A percentile compares a stretch with the other conserved stretches of the same genome.
These are phyloP conservation scores for Drosophila hamatofila DNA, from an alignment of 2,888 invertebrate species.

Conservation along the genomic window DNA sequence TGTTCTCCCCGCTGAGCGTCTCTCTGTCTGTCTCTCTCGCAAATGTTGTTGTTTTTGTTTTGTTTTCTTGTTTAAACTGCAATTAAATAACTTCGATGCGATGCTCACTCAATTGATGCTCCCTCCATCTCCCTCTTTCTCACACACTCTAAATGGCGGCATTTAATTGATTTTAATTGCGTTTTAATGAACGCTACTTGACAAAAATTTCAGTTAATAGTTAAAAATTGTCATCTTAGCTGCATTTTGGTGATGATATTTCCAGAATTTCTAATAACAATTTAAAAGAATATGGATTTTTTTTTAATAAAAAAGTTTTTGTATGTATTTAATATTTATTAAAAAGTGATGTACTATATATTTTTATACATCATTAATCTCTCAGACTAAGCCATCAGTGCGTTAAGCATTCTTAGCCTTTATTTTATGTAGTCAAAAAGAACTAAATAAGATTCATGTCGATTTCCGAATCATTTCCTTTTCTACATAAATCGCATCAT, in stretches of 20 bases:
- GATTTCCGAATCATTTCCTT: conserved; percentile 46
- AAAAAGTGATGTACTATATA: not conserved
- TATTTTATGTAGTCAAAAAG: not conserved
- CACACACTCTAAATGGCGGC: conserved; percentile 28
- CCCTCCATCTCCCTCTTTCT: conserved; percentile 1
- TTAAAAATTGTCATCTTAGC: conserved; percentile 38
- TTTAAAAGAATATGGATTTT: not conserved
- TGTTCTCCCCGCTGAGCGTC: not conserved
- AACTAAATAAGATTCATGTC: conserved; percentile 33
- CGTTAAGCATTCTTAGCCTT: not conserved
- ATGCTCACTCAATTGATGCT: conserved; percentile 40
- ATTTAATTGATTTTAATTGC: conserved; percentile 79
- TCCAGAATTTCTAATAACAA: conserved; percentile 38
- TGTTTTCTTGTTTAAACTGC: conserved; percentile 42
- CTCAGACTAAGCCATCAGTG: not conserved
- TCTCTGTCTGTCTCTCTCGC: not conserved
- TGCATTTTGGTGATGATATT: conserved; percentile 43
- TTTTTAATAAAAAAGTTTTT: not conserved
- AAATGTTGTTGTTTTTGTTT: conserved; percentile 9
- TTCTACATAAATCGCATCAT: conserved; percentile 39
- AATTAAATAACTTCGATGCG: conserved; percentile 50
- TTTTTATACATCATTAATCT: not conserved
- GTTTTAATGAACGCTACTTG: conserved; percentile 65
- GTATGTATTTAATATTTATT: not conserved
- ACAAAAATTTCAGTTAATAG: conserved; percentile 44